A percentile compares a stretch with the other conserved stretches of the same genome.
Evolutionary conservation across 2,888 invertebrate genomes (phyloP).

Genomic region (Coleophora deauratella): DNA sequence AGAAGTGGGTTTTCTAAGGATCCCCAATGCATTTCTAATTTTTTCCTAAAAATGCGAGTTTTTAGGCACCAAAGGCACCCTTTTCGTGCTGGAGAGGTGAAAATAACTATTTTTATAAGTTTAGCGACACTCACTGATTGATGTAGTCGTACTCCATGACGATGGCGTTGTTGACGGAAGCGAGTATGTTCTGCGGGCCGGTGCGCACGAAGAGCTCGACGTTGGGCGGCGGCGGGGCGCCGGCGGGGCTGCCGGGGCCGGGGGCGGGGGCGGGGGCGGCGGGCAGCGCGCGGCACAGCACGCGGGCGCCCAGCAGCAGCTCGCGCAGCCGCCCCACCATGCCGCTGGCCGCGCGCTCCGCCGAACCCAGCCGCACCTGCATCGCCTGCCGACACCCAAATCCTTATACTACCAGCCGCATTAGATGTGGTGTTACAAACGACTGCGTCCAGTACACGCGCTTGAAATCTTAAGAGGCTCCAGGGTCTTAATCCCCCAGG

Average conservation of each 20-base stretch:
- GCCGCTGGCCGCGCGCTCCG: constrained; percentile 63
- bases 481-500: too few relatives aligned
- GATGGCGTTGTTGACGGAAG: constrained; percentile 81
- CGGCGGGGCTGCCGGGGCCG: constrained; percentile 41
- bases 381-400: constrained; percentile 50
- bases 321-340: constrained; percentile 75
- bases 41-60: too few relatives aligned
- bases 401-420: neutral
- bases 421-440: neutral
- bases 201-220: constrained; percentile 82
- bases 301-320: constrained; percentile 68
- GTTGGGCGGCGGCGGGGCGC: constrained; percentile 61
- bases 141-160: constrained; percentile 74
- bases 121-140: constrained; percentile 41
- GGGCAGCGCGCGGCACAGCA: constrained; percentile 53
- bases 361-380: constrained; percentile 71
- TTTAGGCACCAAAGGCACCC: too few relatives aligned
- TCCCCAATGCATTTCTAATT: too few relatives aligned
- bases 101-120: too few relatives aligned
- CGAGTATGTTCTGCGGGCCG: constrained; percentile 75
- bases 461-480: too few relatives aligned
- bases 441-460: too few relatives aligned
- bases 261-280: constrained; percentile 22
- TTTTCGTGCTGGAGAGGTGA: too few relatives aligned
- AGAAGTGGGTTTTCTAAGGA: too few relatives aligned